Percentiles rank a stretch among this genome's conserved stretches.
Evolutionary conservation across 2,797 vertebrate species (phyloP).

Genomic region (Iguana delicatissima): DNA sequence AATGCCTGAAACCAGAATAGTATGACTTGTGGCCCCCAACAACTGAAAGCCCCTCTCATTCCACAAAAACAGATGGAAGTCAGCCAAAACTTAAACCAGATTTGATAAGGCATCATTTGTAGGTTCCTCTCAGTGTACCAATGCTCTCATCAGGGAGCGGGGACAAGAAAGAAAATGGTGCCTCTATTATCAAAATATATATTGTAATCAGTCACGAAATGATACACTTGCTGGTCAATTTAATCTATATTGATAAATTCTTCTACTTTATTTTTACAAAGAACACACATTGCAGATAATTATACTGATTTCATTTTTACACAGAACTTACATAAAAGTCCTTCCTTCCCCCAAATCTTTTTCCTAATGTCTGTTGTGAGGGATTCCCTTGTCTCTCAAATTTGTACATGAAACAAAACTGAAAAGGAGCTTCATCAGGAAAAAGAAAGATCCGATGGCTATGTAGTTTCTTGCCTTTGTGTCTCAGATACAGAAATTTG

Average conservation of each 20-base stretch:
- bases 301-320: background rate
- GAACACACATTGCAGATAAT: background rate
- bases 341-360: background rate
- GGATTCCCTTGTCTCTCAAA: background rate
- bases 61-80: too few relatives aligned
- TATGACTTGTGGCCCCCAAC: too few relatives aligned
- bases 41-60: too few relatives aligned
- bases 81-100: too few relatives aligned
- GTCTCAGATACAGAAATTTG: background rate
- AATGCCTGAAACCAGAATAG: too few relatives aligned
- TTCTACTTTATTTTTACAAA: background rate
- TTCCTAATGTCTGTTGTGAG: background rate
- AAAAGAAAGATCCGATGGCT: background rate
- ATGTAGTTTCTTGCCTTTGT: background rate
- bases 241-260: background rate
- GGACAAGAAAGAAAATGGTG: too few relatives aligned
- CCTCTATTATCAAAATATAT: background rate
- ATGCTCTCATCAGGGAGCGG: too few relatives aligned
- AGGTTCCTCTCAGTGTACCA: too few relatives aligned
- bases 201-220: constrained; percentile 28
- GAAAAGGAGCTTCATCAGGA: background rate
- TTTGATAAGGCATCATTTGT: too few relatives aligned
- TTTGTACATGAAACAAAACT: background rate
- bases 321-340: background rate
- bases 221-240: background rate